phyloP scores from a whole-genome alignment of 2,113 vertebrate species.

The Triplophysa dalaica region DNA sequence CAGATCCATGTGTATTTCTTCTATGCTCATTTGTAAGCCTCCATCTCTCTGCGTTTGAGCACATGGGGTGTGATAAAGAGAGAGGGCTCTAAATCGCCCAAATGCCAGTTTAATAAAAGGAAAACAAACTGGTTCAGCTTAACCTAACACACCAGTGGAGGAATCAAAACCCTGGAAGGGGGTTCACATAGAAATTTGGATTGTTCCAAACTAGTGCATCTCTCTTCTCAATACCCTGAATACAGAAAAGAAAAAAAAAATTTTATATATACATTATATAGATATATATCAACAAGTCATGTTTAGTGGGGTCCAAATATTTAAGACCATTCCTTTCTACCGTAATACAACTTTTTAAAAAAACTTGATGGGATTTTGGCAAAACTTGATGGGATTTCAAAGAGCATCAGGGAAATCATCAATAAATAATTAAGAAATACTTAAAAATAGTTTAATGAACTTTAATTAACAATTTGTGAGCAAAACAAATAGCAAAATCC shows the following conservation, averaged over 20 bases:
- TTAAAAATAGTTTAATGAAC: no score
- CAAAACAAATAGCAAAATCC: no score
- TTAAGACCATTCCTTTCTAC: no score
- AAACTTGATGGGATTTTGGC: no score
- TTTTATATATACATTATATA: no score
- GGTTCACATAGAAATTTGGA: conserved; percentile 29
- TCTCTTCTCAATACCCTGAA: conserved; percentile 32
- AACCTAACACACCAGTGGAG: conserved; percentile 58
- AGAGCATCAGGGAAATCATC: no score
- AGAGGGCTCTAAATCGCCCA: conserved; percentile 65
- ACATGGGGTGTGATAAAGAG: conserved; percentile 55
- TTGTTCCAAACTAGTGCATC: conserved; percentile 38
- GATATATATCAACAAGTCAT: no score
- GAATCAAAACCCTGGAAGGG: conserved; percentile 71
- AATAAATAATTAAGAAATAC: no score
- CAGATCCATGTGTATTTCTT: conserved; percentile 34
- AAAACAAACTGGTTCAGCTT: conserved; percentile 72
- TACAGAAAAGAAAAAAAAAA: not conserved
- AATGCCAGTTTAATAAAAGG: conserved; percentile 78
- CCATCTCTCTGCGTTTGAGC: conserved; percentile 1
- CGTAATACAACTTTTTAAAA: no score
- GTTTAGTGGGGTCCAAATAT: no score
- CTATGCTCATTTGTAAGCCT: conserved; percentile 17
- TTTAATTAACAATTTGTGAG: no score
- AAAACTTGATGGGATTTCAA: no score